phyloP scores from a whole-genome alignment of 1,140 invertebrate genomes.

The Euura saliciscinereae region DNA sequence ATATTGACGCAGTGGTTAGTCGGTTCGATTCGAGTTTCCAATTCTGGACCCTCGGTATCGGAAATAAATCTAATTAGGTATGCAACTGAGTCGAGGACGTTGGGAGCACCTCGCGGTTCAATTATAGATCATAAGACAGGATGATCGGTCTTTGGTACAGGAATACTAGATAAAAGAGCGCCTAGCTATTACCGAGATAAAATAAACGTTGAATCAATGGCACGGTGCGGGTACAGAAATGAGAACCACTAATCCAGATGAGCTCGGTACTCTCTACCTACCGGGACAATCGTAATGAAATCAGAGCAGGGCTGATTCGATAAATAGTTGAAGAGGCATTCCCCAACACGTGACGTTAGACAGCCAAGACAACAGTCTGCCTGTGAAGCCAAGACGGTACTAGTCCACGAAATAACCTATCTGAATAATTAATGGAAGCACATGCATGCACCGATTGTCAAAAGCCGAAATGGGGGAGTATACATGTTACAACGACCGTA shows the following conservation, averaged over 20 bases:
- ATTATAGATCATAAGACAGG: not conserved
- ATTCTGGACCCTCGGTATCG: not conserved
- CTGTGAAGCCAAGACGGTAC: not conserved
- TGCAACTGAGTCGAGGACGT: too few species aligned
- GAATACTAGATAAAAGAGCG: not conserved
- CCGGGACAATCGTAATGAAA: constrained; percentile 14
- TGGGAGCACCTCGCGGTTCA: not conserved
- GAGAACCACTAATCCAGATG: constrained; percentile 5
- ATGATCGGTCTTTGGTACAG: constrained; percentile 7
- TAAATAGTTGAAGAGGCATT: constrained; percentile 11
- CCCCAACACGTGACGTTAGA: constrained; percentile 8
- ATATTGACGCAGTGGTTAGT: constrained; percentile 8
- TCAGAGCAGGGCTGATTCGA: constrained; percentile 9
- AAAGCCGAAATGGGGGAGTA: constrained; percentile 4
- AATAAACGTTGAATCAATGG: not conserved
- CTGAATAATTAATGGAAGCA: constrained; percentile 11
- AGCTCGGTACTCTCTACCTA: constrained; percentile 1
- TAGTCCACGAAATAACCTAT: constrained; percentile 9
- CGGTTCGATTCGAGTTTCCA: not conserved
- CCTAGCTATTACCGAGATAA: not conserved
- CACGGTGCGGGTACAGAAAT: not conserved
- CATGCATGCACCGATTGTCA: constrained; percentile 11
- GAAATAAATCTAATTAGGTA: not conserved
- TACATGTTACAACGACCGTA: not conserved
- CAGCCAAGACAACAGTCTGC: constrained; percentile 8